Conservation (phyloP, 2,113 vertebrate species). For the Nibea coibor region DNA sequence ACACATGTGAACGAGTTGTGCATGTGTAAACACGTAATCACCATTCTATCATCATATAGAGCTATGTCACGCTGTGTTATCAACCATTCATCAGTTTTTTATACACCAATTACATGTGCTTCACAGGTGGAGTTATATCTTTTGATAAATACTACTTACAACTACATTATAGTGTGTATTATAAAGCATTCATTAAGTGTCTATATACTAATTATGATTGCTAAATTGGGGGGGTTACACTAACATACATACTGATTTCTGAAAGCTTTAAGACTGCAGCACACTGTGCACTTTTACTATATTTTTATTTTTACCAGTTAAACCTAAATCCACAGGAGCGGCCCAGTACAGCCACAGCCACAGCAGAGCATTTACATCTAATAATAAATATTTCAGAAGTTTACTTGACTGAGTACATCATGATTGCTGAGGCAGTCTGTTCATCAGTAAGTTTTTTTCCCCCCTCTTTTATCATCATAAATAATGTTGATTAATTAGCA, state of each 20-base stretch:
- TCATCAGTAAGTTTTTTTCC: conserved; percentile 71
- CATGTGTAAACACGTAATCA: neutral
- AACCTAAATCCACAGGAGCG: neutral
- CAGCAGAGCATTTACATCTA: conserved; percentile 9
- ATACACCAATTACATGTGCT: neutral
- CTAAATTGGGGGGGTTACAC: neutral
- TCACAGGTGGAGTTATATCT: too few species aligned
- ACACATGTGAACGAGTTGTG: neutral
- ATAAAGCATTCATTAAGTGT: neutral
- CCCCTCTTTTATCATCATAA: conserved; percentile 81
- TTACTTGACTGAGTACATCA: conserved; percentile 72
- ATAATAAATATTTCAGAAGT: conserved; percentile 67
- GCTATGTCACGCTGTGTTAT: neutral
- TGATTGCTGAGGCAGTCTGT: conserved; percentile 80
- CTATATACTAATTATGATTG: neutral
- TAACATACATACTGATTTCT: neutral
- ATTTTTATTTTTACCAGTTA: neutral
- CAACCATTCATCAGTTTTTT: too few species aligned
- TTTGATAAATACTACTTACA: neutral
- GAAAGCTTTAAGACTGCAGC: neutral
- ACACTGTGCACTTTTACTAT: neutral
- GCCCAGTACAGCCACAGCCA: neutral
- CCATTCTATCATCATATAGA: neutral
- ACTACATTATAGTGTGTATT: neutral
- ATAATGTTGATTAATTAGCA: conserved; percentile 89